These are phyloP conservation scores for Corynorhinus townsendii DNA, from an alignment of 2,113 vertebrate genomes.

Conservation along the genomic window DNA sequence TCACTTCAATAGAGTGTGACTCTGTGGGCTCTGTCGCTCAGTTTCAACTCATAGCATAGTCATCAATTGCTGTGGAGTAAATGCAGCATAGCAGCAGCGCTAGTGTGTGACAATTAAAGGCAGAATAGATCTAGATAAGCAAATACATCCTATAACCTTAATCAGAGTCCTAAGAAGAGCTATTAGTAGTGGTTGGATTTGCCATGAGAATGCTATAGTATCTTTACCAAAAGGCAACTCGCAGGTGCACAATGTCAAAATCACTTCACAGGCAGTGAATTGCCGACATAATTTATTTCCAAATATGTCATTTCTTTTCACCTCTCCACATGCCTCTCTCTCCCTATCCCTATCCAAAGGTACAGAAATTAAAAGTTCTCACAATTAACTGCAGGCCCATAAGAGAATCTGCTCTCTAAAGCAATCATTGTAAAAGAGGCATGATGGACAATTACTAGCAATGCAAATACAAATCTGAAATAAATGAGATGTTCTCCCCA, in stretches of 20 bases:
- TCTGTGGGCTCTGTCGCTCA: not conserved
- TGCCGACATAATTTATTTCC: not conserved
- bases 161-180: not conserved
- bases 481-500: not conserved
- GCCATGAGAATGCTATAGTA: not conserved
- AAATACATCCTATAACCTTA: not conserved
- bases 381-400: not conserved
- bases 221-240: not conserved
- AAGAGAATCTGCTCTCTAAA: not conserved
- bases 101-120: not conserved
- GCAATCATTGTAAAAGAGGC: not conserved
- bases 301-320: not conserved
- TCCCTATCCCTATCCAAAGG: not conserved
- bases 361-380: not conserved
- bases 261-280: not conserved
- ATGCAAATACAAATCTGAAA: not conserved
- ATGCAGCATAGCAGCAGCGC: not conserved
- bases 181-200: not conserved
- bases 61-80: not conserved
- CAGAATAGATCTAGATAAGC: not conserved
- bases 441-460: not conserved
- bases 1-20: not conserved
- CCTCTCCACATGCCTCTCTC: not conserved
- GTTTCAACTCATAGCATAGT: not conserved
- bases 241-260: not conserved